Evolutionary conservation across 2,113 vertebrate species (phyloP).

Genomic region (Tychaedon coryphoeus): DNA sequence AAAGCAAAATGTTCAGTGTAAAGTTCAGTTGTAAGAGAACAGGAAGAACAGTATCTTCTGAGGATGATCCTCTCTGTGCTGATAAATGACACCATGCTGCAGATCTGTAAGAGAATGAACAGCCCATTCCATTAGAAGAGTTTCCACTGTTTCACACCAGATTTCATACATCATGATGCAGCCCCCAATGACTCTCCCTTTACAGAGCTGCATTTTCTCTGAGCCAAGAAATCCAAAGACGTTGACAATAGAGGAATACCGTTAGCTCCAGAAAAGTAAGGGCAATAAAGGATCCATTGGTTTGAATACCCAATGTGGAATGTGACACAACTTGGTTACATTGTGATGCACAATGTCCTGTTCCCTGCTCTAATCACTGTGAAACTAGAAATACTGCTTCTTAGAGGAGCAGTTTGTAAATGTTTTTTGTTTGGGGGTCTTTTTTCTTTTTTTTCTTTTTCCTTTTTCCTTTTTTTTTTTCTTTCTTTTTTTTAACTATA

Average conservation of each 20-base stretch:
- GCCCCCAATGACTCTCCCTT: not conserved
- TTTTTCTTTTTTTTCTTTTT: not conserved
- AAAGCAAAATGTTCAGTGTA: not conserved
- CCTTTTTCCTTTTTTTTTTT: no score
- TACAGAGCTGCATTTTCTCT: not conserved
- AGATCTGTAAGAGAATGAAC: slow-evolving; percentile 35
- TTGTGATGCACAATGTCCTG: not conserved
- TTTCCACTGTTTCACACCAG: not conserved
- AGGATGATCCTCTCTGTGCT: not conserved
- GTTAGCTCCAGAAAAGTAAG: not conserved
- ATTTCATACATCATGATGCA: not conserved
- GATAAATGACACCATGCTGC: not conserved
- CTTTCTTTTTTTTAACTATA: not conserved
- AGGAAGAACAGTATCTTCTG: not conserved
- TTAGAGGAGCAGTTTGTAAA: not conserved
- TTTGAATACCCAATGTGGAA: not conserved
- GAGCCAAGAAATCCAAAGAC: not conserved
- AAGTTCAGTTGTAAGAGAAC: not conserved
- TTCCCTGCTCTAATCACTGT: not conserved
- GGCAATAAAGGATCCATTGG: not conserved
- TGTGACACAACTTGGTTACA: not conserved
- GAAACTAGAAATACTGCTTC: not conserved
- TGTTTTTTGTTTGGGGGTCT: not conserved
- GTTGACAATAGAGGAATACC: not conserved
- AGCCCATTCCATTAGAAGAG: not conserved